Evolutionary conservation across 2,888 invertebrate genomes (phyloP).

Genomic region (Cotesia congregata): DNA sequence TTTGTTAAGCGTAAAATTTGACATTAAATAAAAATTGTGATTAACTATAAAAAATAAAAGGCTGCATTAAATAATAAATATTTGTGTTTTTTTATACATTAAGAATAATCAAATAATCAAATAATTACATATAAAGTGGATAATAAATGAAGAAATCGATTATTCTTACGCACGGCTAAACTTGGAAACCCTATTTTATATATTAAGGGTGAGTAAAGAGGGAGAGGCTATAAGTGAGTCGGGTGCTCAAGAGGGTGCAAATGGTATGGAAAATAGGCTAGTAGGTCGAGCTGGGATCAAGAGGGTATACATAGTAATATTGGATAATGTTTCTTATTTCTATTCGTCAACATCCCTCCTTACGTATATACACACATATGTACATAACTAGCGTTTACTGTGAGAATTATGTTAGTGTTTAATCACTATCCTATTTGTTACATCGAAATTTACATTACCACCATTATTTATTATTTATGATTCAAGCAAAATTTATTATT

Average conservation of each 20-base stretch:
- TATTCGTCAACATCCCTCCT: neutral
- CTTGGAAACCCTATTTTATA: neutral
- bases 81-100: too few species aligned
- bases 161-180: constrained; percentile 58
- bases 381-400: neutral
- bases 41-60: too few species aligned
- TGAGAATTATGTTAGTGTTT: neutral
- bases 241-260: constrained; percentile 51
- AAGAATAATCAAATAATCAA: neutral
- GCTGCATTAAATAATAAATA: too few species aligned
- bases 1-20: too few species aligned
- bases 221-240: neutral
- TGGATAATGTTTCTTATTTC: constrained; percentile 12
- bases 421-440: neutral
- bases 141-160: constrained; percentile 42
- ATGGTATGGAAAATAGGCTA: constrained; percentile 61
- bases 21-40: too few species aligned
- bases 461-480: too few species aligned
- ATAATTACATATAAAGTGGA: neutral
- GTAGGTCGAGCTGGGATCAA: constrained; percentile 53
- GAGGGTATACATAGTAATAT: constrained; percentile 21
- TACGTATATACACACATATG: too few species aligned
- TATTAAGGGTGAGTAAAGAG: neutral
- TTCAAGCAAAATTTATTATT: too few species aligned
- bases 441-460: neutral